Conservation (phyloP, 2,888 invertebrate species). For the Disparrhopalites patrizii region DNA sequence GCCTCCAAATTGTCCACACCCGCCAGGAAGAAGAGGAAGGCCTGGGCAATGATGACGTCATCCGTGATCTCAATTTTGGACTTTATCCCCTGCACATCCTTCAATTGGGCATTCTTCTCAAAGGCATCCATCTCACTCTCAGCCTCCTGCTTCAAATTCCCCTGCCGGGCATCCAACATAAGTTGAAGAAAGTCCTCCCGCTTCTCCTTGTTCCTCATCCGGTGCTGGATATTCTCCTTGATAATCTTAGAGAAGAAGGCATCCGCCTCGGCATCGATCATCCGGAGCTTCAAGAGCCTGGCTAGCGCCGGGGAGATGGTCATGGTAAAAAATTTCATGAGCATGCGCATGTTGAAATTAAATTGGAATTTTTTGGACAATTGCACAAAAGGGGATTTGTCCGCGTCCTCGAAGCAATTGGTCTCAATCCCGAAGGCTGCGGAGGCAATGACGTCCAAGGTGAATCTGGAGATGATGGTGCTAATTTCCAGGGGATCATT, state of each 20-base stretch:
- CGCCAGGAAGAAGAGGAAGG: background rate
- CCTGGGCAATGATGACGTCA: constrained; percentile 1
- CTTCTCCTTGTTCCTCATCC: background rate
- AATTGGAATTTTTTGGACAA: background rate
- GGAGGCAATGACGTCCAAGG: constrained; percentile 11
- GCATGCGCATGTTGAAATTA: background rate
- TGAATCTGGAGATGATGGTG: background rate
- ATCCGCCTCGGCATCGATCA: constrained; percentile 1
- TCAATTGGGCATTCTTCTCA: background rate
- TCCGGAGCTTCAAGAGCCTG: background rate
- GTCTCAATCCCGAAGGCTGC: constrained; percentile 14
- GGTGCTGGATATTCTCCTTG: background rate
- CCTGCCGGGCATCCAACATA: constrained; percentile 2
- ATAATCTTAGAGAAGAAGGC: background rate
- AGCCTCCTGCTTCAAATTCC: background rate
- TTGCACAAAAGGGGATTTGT: background rate
- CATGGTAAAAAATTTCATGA: background rate
- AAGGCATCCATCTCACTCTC: background rate
- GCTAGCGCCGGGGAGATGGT: background rate
- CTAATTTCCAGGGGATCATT: background rate
- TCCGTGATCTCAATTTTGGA: background rate
- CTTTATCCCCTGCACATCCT: background rate
- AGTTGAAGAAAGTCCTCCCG: constrained; percentile 11
- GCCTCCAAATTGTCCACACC: background rate
- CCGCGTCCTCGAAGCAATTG: background rate